Conservation (phyloP, 2,888 invertebrate species). For the Laothoe populi region DNA sequence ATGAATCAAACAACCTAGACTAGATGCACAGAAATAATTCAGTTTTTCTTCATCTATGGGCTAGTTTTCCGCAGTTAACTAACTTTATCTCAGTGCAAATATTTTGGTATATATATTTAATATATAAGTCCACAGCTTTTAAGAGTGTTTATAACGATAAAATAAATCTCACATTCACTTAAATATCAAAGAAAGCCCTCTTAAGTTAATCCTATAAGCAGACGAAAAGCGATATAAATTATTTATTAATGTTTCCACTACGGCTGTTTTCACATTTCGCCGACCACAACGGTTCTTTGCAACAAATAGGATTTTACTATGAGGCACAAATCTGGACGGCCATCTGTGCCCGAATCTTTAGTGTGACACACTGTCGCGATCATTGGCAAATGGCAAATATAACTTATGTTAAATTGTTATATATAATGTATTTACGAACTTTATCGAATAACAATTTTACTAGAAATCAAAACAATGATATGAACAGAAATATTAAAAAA, state of each 20-base stretch:
- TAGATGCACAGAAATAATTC: too few relatives aligned
- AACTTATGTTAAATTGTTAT: not conserved
- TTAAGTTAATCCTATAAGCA: conserved; percentile 30
- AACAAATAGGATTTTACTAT: conserved; percentile 76
- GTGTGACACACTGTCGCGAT: conserved; percentile 52
- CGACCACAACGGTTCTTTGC: conserved; percentile 61
- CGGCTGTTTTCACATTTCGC: conserved; percentile 62
- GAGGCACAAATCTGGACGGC: conserved; percentile 69
- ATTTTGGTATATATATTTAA: too few relatives aligned
- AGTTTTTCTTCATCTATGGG: too few relatives aligned
- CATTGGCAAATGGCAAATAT: conserved; percentile 26
- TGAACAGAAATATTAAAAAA: too few relatives aligned
- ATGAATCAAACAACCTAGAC: too few relatives aligned
- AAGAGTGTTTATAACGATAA: conserved; percentile 16
- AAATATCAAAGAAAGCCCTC: conserved; percentile 27
- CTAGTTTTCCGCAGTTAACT: too few relatives aligned
- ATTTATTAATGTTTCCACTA: conserved; percentile 60
- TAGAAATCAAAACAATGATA: too few relatives aligned
- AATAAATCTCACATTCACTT: conserved; percentile 11
- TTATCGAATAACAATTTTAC: too few relatives aligned
- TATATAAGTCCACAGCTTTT: too few relatives aligned
- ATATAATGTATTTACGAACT: too few relatives aligned
- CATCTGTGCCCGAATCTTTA: conserved; percentile 75
- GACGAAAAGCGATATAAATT: conserved; percentile 53
- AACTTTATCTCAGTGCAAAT: too few relatives aligned